Evolutionary conservation across 2,113 vertebrate species (phyloP), one percentile per base, ranked within the genome.

Genomic region (Tylochromis polylepis): DNA sequence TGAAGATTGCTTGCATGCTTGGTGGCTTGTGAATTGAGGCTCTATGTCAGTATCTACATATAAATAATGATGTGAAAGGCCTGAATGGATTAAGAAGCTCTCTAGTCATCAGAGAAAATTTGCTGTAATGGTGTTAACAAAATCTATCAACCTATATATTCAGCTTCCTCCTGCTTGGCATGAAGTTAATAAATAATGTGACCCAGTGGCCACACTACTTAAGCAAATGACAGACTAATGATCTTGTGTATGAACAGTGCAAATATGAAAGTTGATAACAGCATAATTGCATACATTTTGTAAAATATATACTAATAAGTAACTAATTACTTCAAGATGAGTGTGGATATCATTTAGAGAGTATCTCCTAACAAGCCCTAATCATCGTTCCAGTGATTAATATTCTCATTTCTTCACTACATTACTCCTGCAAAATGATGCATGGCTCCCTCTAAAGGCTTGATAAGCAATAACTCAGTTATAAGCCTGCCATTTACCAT

Each of bases 401-500:
- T 89, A 43, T 36, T 46, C 79, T 72, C 53, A 79, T 85, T 88
- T 86, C 29, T 18, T 56, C 56, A 53, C 34, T 51, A 11, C 22
- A 81, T 31, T 16, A 59, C 58, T 36, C 18, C 38, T 36, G 58
- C 38, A 86, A 43, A 67, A 82, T 84, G 65, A 88, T 36, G 6
- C 81, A 90, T 77, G 79, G 72, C 85, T 89, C 89, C 87, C 83
- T 88, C 85, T 87, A 81, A 86, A 89, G 86, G 80, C 87, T 81
- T 87, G 49, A 36, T 41, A 72, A 77, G 72, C 72, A 34, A 77
- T 77, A 77, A 77, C 72, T 27, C 46, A 31, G 27, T 77, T 53
- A 53, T 77, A 77, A 77, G 27, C 46, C 75, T 75, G 59, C 60
- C 80, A 14, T 79, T 67, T 24, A 57, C 43, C 6, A 15, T 16